Conservation (phyloP, 2,888 invertebrate genomes). For the Eretmocerus hayati region DNA sequence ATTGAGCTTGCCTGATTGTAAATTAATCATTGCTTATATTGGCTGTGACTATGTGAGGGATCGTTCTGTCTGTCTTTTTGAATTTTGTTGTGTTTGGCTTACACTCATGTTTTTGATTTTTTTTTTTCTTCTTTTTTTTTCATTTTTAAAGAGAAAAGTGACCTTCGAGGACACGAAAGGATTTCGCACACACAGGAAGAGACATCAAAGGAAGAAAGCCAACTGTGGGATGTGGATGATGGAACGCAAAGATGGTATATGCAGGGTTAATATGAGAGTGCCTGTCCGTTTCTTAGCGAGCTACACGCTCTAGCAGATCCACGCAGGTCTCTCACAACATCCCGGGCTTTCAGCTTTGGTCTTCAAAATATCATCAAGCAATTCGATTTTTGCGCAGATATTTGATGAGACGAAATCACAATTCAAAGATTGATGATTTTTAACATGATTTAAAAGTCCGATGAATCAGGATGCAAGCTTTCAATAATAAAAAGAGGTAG, state of each 20-base stretch:
- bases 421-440: too few relatives aligned
- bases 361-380: too few relatives aligned
- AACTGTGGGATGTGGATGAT: slow-evolving; percentile 14
- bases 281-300: slow-evolving; percentile 49
- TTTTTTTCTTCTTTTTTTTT: slow-evolving; percentile 12
- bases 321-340: slow-evolving; percentile 45
- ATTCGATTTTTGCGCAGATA: too few relatives aligned
- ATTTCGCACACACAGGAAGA: slow-evolving; percentile 23
- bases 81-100: neutral
- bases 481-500: too few relatives aligned
- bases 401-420: too few relatives aligned
- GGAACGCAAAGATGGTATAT: slow-evolving; percentile 14
- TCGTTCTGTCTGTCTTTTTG: slow-evolving; percentile 10
- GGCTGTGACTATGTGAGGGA: slow-evolving; percentile 35
- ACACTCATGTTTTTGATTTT: slow-evolving; percentile 9
- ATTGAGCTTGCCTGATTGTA: slow-evolving; percentile 36
- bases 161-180: slow-evolving; percentile 29
- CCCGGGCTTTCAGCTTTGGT: slow-evolving; percentile 43
- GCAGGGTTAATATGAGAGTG: slow-evolving; percentile 43
- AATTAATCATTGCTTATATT: slow-evolving; percentile 34
- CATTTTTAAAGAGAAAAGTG: slow-evolving; percentile 27
- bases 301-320: slow-evolving; percentile 47
- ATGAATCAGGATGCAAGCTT: too few relatives aligned
- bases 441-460: too few relatives aligned
- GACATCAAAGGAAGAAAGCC: slow-evolving; percentile 21